Base-by-base conservation (phyloP, 2,113 vertebrate species). In the Cervus canadensis region DNA sequence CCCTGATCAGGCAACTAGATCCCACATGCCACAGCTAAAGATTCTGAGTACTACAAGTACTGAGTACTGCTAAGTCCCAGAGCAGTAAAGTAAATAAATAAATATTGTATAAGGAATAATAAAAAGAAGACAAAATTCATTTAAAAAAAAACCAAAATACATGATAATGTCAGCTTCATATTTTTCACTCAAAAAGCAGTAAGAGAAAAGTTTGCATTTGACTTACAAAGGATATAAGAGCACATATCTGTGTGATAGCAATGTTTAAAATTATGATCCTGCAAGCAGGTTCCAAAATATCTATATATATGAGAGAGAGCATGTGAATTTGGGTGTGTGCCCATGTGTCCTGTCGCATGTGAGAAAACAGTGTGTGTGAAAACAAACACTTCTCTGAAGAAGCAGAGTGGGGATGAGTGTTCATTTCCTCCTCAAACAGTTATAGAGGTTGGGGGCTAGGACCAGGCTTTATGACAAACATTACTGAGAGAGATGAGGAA, bases 91-190 rank as follows among this genome's bases (percentile, higher is more conserved):
- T 21, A 74, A 43, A 25, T 74, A 40, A 25, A 74, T 74, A 74
- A 43, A 74, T 74, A 74, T 74, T 1, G 40, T 25, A 74, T 43
- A 13, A 74, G 25, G 21, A 74, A 40, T 40, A 40, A 74, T 74
- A 43, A 74, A 74, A 25, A 25, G 33, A 67, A 15, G 9, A 36
- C n/a, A 36, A 21, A 71, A 36, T 11, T 11, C 11, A 71, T 67
- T n/a, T 60, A 30, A 17, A 5, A 36, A 71, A 40, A 71, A 21
- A 7, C 1, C 1, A 71, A 71, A 23, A 40, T 45, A 13, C 3
- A 74, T 40, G 86, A 95, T 78, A 97, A 97, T 89, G 26, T 30
- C 54, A 91, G 28, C 43, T 95, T 93, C 97, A 23, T 93, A 90
- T 87, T 92, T 93, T 90, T 40, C 96, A 30, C n/a, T 76, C 71